phyloP scores from a whole-genome alignment of 2,113 vertebrate species.

The Solenodon paradoxus region DNA sequence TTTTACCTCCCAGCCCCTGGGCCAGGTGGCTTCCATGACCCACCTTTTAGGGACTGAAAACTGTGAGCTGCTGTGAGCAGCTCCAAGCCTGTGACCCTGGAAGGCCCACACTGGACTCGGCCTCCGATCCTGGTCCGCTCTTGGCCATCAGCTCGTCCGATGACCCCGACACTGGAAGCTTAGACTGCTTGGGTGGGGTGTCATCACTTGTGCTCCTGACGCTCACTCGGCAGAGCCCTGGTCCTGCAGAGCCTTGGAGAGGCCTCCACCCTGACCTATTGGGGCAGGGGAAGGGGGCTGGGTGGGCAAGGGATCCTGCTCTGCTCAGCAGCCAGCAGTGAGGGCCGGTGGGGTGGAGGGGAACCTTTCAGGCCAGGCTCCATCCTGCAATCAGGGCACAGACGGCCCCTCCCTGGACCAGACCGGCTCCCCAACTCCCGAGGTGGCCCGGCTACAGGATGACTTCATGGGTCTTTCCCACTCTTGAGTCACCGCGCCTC shows the following conservation, averaged over 20 bases:
- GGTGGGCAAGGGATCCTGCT: neutral
- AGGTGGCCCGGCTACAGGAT: neutral
- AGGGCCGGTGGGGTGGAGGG: neutral
- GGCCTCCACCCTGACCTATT: too few species aligned
- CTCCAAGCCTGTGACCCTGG: rapidly evolving
- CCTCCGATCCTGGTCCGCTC: neutral
- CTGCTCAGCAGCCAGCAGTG: neutral
- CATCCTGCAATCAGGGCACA: neutral
- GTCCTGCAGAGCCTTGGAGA: neutral
- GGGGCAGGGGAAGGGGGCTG: neutral
- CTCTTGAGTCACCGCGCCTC: constrained; percentile 58
- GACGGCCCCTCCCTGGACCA: neutral
- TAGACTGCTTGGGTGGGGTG: neutral
- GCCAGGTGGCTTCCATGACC: too few species aligned
- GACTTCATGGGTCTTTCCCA: constrained; percentile 74
- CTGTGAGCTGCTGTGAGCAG: too few species aligned
- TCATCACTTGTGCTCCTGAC: too few species aligned
- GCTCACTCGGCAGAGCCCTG: too few species aligned
- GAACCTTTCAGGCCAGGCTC: rapidly evolving
- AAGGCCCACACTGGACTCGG: neutral
- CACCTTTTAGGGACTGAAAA: too few species aligned
- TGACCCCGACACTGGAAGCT: neutral
- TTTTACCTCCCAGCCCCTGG: too few species aligned
- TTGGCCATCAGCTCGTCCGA: neutral
- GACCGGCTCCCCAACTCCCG: neutral